Conservation (phyloP, 2,888 invertebrate genomes). For the Trissolcus brochymenae region DNA sequence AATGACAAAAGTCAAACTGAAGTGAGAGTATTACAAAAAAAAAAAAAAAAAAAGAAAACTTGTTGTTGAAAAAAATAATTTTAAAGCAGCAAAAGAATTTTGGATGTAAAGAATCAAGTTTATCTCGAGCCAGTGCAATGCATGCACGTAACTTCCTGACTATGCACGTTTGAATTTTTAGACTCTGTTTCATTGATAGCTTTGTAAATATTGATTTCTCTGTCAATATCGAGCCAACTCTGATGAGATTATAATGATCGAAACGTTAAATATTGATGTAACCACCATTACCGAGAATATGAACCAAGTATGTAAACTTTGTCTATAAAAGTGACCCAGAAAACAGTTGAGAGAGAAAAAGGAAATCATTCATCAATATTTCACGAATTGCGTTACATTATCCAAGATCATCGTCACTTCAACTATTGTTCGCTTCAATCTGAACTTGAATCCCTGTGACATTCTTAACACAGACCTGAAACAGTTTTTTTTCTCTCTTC, state of each 20-base stretch:
- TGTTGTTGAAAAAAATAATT: neutral
- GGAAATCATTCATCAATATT: conserved; percentile 50
- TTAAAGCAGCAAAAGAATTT: neutral
- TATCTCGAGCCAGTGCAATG: conserved; percentile 44
- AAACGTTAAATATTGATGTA: conserved; percentile 55
- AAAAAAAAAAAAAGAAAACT: conserved; percentile 7
- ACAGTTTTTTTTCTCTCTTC: too few relatives aligned
- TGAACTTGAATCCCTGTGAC: conserved; percentile 21
- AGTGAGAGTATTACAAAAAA: neutral
- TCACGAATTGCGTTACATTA: conserved; percentile 41
- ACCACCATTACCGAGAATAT: conserved; percentile 29
- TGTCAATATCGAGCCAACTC: conserved; percentile 43
- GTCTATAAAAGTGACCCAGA: conserved; percentile 28
- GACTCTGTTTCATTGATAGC: conserved; percentile 47
- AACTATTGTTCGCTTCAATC: conserved; percentile 40
- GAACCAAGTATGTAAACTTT: conserved; percentile 36
- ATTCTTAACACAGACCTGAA: conserved; percentile 11
- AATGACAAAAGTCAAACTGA: too few relatives aligned
- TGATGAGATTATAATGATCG: conserved; percentile 32
- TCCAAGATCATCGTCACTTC: conserved; percentile 34
- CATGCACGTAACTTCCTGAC: conserved; percentile 49
- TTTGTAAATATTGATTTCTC: conserved; percentile 50
- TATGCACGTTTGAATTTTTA: conserved; percentile 54
- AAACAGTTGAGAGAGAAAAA: neutral
- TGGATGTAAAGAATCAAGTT: conserved; percentile 2